A percentile compares a stretch with the other conserved stretches of the same genome.
Evolutionary conservation across 2,797 vertebrate genomes (phyloP).

Genomic region (Sorex maritimensis): DNA sequence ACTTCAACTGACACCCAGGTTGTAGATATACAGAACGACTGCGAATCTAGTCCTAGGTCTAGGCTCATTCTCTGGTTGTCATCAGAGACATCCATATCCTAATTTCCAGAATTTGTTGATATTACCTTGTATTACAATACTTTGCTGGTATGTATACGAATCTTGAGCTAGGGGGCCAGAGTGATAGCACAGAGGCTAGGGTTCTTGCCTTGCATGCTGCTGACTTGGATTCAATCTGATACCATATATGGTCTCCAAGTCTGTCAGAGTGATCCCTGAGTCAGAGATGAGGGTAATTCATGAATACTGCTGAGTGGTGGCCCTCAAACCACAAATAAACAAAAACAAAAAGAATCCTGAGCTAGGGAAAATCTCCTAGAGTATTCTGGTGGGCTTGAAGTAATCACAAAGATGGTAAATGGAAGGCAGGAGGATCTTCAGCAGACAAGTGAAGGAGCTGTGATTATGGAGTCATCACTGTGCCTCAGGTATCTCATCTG

Average conservation of each 20-base stretch:
- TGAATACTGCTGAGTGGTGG: no score
- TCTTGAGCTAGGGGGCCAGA: not conserved
- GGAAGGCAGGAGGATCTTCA: not conserved
- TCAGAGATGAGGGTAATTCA: not conserved
- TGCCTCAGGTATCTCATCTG: not conserved
- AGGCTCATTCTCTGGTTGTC: no score
- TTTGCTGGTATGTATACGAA: not conserved
- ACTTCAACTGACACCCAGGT: not conserved
- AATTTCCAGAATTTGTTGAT: not conserved
- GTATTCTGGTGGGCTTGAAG: not conserved
- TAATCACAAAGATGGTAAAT: constrained; percentile 5
- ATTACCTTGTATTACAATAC: not conserved
- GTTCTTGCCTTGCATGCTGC: no score
- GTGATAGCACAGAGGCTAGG: no score
- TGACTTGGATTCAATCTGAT: no score
- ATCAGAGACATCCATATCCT: no score
- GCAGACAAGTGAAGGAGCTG: not conserved
- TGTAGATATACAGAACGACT: not conserved
- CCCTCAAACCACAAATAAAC: no score
- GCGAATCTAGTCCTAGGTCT: not conserved
- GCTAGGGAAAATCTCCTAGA: not conserved
- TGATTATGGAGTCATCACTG: not conserved
- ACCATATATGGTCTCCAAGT: no score
- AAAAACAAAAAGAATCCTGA: no score
- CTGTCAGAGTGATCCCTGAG: no score